Evolutionary conservation across 2,797 vertebrate species (phyloP).

Genomic region (Luscinia luscinia): DNA sequence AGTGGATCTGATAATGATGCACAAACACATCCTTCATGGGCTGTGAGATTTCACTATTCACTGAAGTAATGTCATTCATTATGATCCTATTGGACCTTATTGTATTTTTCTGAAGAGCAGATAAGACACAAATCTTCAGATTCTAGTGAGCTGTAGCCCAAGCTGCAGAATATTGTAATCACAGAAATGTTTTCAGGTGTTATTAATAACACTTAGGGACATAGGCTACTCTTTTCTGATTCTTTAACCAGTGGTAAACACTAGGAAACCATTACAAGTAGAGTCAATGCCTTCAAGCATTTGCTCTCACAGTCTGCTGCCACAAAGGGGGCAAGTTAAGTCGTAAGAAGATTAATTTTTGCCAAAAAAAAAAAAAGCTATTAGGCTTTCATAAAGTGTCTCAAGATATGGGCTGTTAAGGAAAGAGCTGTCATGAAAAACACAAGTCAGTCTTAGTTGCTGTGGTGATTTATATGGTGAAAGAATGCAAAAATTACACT

Average conservation of each 20-base stretch:
- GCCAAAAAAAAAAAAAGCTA: background rate
- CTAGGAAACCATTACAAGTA: background rate
- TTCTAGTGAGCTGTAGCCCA: background rate
- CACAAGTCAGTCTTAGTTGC: background rate
- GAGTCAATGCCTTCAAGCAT: background rate
- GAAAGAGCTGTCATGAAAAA: background rate
- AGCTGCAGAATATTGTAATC: background rate
- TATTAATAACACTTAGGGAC: background rate
- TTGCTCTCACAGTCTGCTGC: background rate
- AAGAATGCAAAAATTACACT: constrained; percentile 7
- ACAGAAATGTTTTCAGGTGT: background rate
- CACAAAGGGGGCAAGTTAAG: background rate
- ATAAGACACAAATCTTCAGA: background rate
- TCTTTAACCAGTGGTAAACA: background rate
- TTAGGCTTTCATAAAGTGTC: background rate
- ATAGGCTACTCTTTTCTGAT: background rate
- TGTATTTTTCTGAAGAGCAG: background rate
- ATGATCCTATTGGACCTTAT: background rate
- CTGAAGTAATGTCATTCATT: background rate
- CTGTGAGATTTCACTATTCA: background rate
- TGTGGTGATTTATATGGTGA: constrained; percentile 1
- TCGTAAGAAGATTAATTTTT: constrained; percentile 21
- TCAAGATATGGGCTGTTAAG: background rate
- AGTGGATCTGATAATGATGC: background rate
- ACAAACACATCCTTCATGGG: background rate